phyloP scores from a whole-genome alignment of 2,888 invertebrate species.

The Lottia scabra region DNA sequence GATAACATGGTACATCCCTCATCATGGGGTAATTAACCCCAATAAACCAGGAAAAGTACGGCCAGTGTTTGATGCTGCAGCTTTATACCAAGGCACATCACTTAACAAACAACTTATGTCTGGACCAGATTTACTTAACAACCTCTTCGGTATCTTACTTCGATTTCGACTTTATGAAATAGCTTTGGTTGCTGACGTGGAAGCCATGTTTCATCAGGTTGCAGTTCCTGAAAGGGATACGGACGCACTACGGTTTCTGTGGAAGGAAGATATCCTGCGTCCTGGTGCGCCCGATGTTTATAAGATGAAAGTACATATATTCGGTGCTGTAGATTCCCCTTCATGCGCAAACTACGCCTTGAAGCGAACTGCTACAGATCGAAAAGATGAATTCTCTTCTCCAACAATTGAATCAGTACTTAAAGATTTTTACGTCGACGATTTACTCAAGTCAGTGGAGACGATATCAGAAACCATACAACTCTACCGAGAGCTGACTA shows the following conservation, averaged over 20 bases:
- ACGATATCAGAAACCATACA: background rate
- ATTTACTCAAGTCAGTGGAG: conserved; percentile 8
- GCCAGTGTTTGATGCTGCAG: conserved; percentile 10
- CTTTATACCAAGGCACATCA: background rate
- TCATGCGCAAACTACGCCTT: conserved; percentile 11
- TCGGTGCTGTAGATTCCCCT: conserved; percentile 6
- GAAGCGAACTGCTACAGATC: conserved; percentile 4
- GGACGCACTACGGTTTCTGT: conserved; percentile 10
- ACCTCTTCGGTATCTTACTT: conserved; percentile 10
- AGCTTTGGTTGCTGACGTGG: conserved; percentile 15
- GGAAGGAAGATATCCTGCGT: background rate
- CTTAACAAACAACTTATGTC: background rate
- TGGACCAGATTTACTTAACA: conserved; percentile 8
- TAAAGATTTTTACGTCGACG: conserved; percentile 14
- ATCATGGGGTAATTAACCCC: conserved; percentile 7
- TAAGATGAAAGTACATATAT: conserved; percentile 10
- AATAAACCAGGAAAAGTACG: conserved; percentile 4
- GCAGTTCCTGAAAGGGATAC: background rate
- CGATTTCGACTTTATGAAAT: conserved; percentile 11
- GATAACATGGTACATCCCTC: conserved; percentile 11
- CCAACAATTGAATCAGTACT: background rate
- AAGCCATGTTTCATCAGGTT: conserved; percentile 18
- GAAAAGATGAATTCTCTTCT: background rate
- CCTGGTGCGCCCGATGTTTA: background rate
- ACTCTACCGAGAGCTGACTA: background rate